Evolutionary conservation across 2,113 vertebrate species (phyloP).

Genomic region (Drymodes brunneopygia): DNA sequence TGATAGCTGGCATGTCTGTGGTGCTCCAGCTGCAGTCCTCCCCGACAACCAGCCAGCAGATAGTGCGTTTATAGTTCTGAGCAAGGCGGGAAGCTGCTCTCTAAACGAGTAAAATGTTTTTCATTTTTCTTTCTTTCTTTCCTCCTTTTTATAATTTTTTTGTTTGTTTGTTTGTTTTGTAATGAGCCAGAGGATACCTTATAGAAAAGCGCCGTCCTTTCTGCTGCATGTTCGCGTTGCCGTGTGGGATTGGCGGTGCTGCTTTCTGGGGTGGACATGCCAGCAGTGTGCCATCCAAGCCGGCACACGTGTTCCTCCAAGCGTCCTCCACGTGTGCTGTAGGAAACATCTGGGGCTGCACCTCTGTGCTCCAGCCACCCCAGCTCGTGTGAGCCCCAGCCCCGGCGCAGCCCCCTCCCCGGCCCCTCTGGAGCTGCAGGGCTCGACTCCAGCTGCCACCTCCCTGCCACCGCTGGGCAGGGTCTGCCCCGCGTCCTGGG

Average conservation of each 20-base stretch:
- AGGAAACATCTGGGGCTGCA: background rate
- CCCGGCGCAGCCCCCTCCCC: fast-evolving
- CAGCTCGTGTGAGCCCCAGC: background rate
- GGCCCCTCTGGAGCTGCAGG: fast-evolving
- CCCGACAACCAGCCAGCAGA: background rate
- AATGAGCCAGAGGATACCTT: fast-evolving
- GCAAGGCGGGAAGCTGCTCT: background rate
- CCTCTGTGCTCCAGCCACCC: background rate
- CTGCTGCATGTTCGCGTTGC: fast-evolving
- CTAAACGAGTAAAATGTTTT: background rate
- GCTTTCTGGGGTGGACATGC: background rate
- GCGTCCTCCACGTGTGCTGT: fast-evolving
- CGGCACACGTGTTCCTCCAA: fast-evolving
- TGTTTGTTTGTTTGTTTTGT: fast-evolving
- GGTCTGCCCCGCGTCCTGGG: fast-evolving
- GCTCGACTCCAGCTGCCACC: fast-evolving
- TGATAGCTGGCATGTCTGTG: background rate
- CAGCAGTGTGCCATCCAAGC: background rate
- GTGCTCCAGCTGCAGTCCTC: background rate
- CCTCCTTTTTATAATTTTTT: background rate
- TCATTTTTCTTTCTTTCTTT: background rate
- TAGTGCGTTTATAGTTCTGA: background rate
- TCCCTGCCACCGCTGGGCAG: fast-evolving
- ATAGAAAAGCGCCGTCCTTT: background rate
- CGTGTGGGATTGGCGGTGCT: fast-evolving